These are phyloP conservation scores for Mesoclemmys tuberculata DNA, from an alignment of 2,113 vertebrate species.

Conservation along the genomic window DNA sequence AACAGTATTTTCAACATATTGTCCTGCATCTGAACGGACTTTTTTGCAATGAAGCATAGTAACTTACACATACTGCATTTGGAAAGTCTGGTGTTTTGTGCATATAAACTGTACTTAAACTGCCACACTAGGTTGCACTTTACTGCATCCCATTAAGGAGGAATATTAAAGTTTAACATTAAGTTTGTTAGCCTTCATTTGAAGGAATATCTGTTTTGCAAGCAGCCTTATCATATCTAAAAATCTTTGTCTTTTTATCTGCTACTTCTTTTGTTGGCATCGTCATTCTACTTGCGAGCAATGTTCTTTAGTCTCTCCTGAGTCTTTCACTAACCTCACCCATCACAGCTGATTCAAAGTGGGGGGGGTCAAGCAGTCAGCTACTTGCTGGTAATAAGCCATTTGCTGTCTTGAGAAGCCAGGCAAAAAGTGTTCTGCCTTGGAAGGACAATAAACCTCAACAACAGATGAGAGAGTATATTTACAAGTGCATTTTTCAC, in stretches of 20 bases:
- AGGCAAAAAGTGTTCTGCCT: neutral
- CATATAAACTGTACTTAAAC: neutral
- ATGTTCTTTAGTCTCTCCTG: neutral
- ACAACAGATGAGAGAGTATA: neutral
- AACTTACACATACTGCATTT: neutral
- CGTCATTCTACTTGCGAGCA: neutral
- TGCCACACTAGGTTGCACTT: neutral
- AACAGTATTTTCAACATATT: neutral
- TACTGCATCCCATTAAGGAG: neutral
- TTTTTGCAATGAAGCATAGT: neutral
- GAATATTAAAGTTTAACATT: neutral
- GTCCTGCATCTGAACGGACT: neutral
- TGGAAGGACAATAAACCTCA: neutral
- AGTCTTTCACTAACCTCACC: neutral
- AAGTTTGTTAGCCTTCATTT: neutral
- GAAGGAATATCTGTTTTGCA: neutral
- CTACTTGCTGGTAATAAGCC: neutral
- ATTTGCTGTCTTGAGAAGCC: neutral
- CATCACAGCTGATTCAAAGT: neutral
- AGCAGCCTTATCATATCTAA: neutral
- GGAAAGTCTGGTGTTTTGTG: neutral
- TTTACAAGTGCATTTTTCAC: neutral
- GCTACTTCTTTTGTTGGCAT: neutral
- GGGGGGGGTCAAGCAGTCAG: neutral
- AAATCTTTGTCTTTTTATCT: neutral